Evolutionary conservation across 2,797 vertebrate species (phyloP), one percentile per base, ranked within the genome.

Genomic region (Coluber constrictor): DNA sequence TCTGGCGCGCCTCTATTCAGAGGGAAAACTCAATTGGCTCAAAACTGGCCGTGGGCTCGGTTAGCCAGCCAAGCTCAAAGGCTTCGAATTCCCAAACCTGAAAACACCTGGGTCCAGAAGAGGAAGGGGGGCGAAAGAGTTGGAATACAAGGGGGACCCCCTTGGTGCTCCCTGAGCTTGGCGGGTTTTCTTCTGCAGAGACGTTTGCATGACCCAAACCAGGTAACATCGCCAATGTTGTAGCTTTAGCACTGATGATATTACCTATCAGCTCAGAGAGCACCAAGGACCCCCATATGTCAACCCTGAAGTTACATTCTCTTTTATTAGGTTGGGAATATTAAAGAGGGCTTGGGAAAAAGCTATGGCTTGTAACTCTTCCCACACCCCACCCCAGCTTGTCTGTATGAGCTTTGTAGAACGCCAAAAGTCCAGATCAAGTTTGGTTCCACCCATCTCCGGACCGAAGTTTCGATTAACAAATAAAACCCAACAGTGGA

Each of bases 401-500:
- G 12, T 4, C 61, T 88, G 4, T 5, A 25, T 20, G 43, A 10
- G 25, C 23, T 23, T 57, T 61, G 63, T 57, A 3, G 18, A 61
- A 11, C 56, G 16, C 54, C 12, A 29, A 8, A 11, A 11, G 13
- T 23, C 12, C 12, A 60, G 56, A 18, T n/a, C 20, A 29, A 55
- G 51, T 13, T n/a, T 25, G 74, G 13, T 57, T 12, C 55, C 1
- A 23, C 18, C 13, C 54, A n/a, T 20, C 5, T n/a, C 70, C 2
- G 3, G 47, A 32, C 56, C n/a, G 0, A 91, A 8, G 27, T 4
- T 7, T 88, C 87, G 59, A 56, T 63, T 89, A 92, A 2, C 47
- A 83, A 94, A 94, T 16, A 86, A 29, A 95, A 95, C 91, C 74
- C 59, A 57, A 90, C 16, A 90, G 87, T 88, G 66, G 5, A 89